Evolutionary conservation across 2,797 vertebrate species (phyloP).

Genomic region (Schizopygopsis pylzovi): DNA sequence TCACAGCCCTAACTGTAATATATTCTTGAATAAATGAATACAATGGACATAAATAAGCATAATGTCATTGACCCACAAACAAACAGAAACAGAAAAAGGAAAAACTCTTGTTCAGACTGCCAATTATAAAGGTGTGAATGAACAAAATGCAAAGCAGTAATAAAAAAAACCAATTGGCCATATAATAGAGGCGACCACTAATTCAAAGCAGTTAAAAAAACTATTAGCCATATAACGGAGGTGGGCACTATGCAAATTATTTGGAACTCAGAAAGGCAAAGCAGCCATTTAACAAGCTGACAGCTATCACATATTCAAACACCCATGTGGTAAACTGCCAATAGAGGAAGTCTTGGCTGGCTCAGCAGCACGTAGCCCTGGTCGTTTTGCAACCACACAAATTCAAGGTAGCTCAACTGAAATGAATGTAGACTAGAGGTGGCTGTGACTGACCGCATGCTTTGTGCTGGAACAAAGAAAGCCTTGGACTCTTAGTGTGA

Average conservation of each 20-base stretch:
- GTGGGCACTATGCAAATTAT: conserved; percentile 15
- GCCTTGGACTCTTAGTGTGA: conserved; percentile 2
- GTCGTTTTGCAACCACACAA: conserved; percentile 15
- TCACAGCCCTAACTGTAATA: neutral
- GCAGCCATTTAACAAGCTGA: conserved; percentile 27
- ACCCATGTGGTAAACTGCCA: conserved; percentile 12
- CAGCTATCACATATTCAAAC: conserved; percentile 48
- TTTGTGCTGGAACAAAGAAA: neutral
- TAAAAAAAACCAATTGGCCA: neutral
- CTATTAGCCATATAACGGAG: conserved; percentile 7
- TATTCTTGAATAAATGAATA: neutral
- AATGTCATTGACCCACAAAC: neutral
- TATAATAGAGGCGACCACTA: neutral
- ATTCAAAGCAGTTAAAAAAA: conserved; percentile 25
- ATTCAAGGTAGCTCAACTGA: conserved; percentile 8
- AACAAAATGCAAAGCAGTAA: conserved; percentile 28
- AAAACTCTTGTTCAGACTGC: neutral
- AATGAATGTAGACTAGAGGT: conserved; percentile 12
- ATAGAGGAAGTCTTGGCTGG: conserved; percentile 24
- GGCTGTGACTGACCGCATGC: neutral
- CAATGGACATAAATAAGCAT: neutral
- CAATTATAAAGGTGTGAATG: neutral
- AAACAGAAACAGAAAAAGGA: neutral
- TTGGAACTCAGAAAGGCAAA: conserved; percentile 16
- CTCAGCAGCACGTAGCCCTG: conserved; percentile 8